Evolutionary conservation across 2,888 invertebrate genomes (phyloP).

Genomic region (Dorcus parallelipipedus): DNA sequence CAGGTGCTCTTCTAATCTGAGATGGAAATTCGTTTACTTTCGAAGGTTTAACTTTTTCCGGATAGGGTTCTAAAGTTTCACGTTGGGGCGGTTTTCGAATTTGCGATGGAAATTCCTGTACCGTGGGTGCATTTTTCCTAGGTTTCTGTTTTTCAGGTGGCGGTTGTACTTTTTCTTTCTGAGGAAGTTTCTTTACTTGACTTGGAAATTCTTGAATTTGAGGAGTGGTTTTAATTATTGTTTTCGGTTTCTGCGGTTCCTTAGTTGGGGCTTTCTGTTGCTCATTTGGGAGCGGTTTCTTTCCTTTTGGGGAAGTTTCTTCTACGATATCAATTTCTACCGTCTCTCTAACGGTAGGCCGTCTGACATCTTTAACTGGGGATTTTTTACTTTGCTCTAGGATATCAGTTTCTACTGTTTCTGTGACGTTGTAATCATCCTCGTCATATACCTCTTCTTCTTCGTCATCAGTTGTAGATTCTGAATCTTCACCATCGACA

Average conservation of each 20-base stretch:
- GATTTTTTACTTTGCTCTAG: background rate
- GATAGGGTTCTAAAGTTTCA: constrained; percentile 19
- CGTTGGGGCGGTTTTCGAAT: constrained; percentile 1
- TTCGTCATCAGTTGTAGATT: constrained; percentile 1
- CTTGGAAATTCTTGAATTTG: constrained; percentile 28
- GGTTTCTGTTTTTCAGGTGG: constrained; percentile 15
- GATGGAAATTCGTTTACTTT: constrained; percentile 26
- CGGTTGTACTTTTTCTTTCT: constrained; percentile 17
- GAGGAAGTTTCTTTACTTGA: constrained; percentile 26
- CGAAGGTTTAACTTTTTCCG: constrained; percentile 17
- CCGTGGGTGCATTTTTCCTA: constrained; percentile 6
- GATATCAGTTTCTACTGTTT: constrained; percentile 16
- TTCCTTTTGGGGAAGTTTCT: too few relatives aligned
- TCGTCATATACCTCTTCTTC: constrained; percentile 4
- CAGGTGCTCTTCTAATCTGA: constrained; percentile 26
- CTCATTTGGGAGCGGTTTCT: too few relatives aligned
- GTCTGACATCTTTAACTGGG: too few relatives aligned
- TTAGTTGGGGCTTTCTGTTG: too few relatives aligned
- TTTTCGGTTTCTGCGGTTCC: constrained; percentile 18
- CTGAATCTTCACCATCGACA: background rate
- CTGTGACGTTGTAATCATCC: background rate
- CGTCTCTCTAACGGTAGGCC: background rate
- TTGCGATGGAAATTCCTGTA: constrained; percentile 8
- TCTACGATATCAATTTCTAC: background rate
- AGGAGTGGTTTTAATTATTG: constrained; percentile 9